Base-by-base conservation (phyloP, 1,140 invertebrate species). In the Vanessa atalanta region DNA sequence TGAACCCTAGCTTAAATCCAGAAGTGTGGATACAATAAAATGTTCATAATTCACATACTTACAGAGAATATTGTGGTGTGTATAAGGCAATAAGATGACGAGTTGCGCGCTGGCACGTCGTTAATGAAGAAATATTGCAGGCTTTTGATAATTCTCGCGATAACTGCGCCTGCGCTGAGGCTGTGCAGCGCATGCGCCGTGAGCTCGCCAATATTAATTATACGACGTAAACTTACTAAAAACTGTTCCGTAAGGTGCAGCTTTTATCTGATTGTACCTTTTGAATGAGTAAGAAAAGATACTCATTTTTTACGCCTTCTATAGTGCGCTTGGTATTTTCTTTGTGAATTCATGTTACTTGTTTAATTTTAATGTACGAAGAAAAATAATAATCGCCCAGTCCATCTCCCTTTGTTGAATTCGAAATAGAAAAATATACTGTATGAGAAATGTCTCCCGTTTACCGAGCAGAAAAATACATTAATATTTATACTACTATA, bases 81-180 rank as follows among this genome's bases (percentile, higher is more conserved):
- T 63, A 64, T 61, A 69, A 71, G 66, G 73, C 79, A 73, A 71
- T 83, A 83, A 84, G 81, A 82, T 82, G 81, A 85, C 77, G 83
- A 78, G 81, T 66, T 73, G 78, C 76, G 75, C 79, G 75, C 79
- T 83, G 82, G 80, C 79, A 79, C 79, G 84, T 88, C 83, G 80
- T 90, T 92, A 92, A 92, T 92, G 90, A 91, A 91, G 90, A 92
- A 91, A 92, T 92, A 92, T 92, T 85, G 87, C 88, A 67, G 72
- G 77, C 78, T 83, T 82, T 79, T 87, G 90, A 91, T 92, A 89
- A 88, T 77, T 76, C 77, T 74, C 77, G 74, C 79, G 90, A 91
- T 91, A 90, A 83, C 72, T 67, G 83, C 77, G 79, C 80, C 86
- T 47, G 70, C 73, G 73, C 73, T n/a, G 57, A 31, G 14, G 26